Conservation (phyloP, 2,113 vertebrate species). For the Etheostoma cragini region DNA sequence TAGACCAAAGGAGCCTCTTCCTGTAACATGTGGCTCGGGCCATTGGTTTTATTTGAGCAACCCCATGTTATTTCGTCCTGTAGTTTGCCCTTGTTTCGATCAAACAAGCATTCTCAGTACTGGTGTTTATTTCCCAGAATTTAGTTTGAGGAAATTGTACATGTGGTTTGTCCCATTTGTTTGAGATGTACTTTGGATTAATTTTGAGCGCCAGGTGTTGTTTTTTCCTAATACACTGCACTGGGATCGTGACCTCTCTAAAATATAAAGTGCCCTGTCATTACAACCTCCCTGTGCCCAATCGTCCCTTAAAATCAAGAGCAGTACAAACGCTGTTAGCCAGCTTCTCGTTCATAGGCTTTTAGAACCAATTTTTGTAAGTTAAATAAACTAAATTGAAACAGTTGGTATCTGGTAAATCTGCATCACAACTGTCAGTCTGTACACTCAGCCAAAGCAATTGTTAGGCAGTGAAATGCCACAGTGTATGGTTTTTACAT, state of each 20-base stretch:
- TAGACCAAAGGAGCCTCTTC: conserved; percentile 34
- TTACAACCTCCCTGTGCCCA: too few species aligned
- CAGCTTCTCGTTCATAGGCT: neutral
- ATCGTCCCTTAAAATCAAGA: neutral
- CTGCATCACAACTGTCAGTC: neutral
- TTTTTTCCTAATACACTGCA: neutral
- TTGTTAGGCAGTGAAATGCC: neutral
- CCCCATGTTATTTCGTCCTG: conserved; percentile 6
- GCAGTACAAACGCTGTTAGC: neutral
- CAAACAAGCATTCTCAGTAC: neutral
- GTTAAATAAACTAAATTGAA: neutral
- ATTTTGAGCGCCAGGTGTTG: neutral
- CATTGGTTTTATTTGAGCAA: conserved; percentile 39
- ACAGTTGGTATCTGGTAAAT: neutral
- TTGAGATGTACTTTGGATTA: neutral
- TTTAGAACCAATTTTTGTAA: neutral
- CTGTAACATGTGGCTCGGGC: conserved; percentile 38
- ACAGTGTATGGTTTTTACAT: neutral
- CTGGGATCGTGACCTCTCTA: neutral
- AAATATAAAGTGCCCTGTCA: neutral
- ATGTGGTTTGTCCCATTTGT: neutral
- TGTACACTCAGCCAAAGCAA: neutral
- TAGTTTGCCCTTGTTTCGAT: conserved; percentile 24
- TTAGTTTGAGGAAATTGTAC: neutral
- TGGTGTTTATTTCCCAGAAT: neutral